phyloP scores from a whole-genome alignment of 64 coral and sea anemone species.

The Trachythela sp. region DNA sequence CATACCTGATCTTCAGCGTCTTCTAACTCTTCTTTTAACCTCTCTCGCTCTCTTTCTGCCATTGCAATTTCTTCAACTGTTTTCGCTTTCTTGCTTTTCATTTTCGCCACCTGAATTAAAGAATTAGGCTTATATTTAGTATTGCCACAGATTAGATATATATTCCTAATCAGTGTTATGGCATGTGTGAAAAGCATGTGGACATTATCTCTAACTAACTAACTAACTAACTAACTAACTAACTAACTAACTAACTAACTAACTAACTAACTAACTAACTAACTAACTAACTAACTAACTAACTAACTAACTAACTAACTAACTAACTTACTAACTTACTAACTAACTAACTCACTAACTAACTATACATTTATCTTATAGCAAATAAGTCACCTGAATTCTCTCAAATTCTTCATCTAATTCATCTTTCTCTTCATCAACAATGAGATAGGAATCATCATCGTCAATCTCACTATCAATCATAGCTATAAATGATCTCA shows the following conservation, averaged over 20 bases:
- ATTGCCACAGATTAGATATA: neutral
- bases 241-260: no score
- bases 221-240: no score
- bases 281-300: no score
- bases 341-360: no score
- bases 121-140: no score
- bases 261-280: no score
- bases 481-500: slow-evolving; percentile 76
- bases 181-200: no score
- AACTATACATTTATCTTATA: no score
- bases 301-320: no score
- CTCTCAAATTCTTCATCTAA: slow-evolving; percentile 98
- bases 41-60: slow-evolving; percentile 49
- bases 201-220: no score
- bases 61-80: slow-evolving; percentile 68
- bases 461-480: slow-evolving; percentile 95
- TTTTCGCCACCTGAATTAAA: slow-evolving; percentile 43
- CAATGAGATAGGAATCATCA: slow-evolving; percentile 69
- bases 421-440: slow-evolving; percentile 89
- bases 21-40: slow-evolving; percentile 57
- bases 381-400: slow-evolving; percentile 33
- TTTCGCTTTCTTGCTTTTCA: slow-evolving; percentile 66
- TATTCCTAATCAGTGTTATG: no score
- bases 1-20: slow-evolving; percentile 74
- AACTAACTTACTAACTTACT: no score